Evolutionary conservation across 1,140 invertebrate species (phyloP).

Genomic region (Agrilus planipennis): DNA sequence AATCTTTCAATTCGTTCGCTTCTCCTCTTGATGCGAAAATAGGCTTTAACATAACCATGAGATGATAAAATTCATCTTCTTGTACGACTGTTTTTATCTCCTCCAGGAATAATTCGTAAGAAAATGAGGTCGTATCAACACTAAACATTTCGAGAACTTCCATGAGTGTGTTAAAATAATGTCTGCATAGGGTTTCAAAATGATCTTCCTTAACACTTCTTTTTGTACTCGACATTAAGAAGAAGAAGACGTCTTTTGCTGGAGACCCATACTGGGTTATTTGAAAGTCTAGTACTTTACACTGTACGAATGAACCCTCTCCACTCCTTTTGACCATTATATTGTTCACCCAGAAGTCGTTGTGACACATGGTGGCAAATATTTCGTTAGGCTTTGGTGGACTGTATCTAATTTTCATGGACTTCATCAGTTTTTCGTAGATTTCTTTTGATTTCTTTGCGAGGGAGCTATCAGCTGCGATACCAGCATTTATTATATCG

Average conservation of each 20-base stretch:
- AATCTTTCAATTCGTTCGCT: too few relatives aligned
- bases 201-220: slow-evolving; percentile 26
- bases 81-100: slow-evolving; percentile 3
- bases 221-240: slow-evolving; percentile 37
- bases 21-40: background rate
- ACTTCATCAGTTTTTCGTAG: background rate
- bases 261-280: slow-evolving; percentile 36
- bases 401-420: background rate
- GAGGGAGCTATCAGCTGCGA: too few relatives aligned
- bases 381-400: slow-evolving; percentile 7
- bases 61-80: background rate
- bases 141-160: slow-evolving; percentile 11
- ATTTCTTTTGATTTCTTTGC: background rate
- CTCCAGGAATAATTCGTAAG: slow-evolving; percentile 9
- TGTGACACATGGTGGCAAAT: slow-evolving; percentile 15
- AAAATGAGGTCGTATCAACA: slow-evolving; percentile 7
- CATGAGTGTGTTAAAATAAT: slow-evolving; percentile 38
- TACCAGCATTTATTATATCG: too few relatives aligned
- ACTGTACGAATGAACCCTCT: slow-evolving; percentile 28
- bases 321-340: slow-evolving; percentile 23
- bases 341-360: slow-evolving; percentile 17
- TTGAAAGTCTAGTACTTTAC: slow-evolving; percentile 49
- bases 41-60: background rate
- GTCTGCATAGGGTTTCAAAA: slow-evolving; percentile 32
- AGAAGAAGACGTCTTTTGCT: slow-evolving; percentile 40